A percentile compares a stretch with the other conserved stretches of the same genome.
Conservation (phyloP, 1,140 invertebrate genomes). For the Microplitis demolitor region DNA sequence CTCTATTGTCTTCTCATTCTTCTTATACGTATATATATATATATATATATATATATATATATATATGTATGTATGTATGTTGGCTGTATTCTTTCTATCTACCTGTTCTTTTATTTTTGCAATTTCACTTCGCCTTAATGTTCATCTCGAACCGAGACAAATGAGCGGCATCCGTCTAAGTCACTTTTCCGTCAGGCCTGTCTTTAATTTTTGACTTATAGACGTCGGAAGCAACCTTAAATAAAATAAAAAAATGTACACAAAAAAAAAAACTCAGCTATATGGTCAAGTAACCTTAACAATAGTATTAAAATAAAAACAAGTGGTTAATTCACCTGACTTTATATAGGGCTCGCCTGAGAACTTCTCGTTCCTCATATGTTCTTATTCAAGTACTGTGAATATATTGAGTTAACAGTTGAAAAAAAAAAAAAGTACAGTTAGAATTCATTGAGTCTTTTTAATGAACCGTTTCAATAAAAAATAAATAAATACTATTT, state of each 20-base stretch:
- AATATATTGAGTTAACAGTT: too few relatives aligned
- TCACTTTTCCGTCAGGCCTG: conserved; percentile 59
- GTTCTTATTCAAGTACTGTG: too few relatives aligned
- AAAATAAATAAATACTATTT: too few relatives aligned
- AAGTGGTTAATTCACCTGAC: too few relatives aligned
- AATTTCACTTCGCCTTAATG: conserved; percentile 30
- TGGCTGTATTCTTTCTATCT: not conserved
- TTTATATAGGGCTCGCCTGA: too few relatives aligned
- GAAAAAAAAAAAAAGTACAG: too few relatives aligned
- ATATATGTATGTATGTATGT: not conserved
- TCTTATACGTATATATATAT: not conserved
- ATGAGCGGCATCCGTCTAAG: conserved; percentile 61
- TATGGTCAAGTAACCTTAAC: too few relatives aligned
- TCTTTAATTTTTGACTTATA: conserved; percentile 49
- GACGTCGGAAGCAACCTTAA: not conserved
- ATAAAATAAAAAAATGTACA: not conserved
- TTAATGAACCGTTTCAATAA: too few relatives aligned
- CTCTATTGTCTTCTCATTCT: conserved; percentile 33
- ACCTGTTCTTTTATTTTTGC: conserved; percentile 12
- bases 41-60: not conserved
- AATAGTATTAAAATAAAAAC: too few relatives aligned
- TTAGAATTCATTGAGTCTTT: too few relatives aligned
- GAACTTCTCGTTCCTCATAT: too few relatives aligned
- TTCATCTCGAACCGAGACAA: conserved; percentile 59
- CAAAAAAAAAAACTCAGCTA: not conserved